Percentiles rank a stretch among this genome's conserved stretches.
phyloP scores from a whole-genome alignment of 2,888 invertebrate species.

The Lamproptera curius region DNA sequence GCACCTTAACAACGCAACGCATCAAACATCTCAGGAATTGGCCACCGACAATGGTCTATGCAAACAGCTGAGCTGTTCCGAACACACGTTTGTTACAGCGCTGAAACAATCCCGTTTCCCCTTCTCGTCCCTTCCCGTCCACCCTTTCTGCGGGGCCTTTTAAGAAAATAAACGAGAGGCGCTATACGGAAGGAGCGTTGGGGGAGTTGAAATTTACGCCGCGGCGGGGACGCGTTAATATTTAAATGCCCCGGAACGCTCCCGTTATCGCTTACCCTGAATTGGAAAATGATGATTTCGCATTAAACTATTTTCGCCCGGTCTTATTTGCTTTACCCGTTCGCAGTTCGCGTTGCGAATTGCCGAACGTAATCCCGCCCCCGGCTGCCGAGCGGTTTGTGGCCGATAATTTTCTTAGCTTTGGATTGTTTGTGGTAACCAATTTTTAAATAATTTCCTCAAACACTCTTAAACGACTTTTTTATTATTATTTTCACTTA shows the following conservation, averaged over 20 bases:
- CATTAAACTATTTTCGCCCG: background rate
- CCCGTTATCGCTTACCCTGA: conserved; percentile 6
- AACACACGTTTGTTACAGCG: conserved; percentile 51
- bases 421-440: too few species aligned
- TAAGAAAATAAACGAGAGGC: conserved; percentile 23
- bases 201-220: conserved; percentile 11
- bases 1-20: too few species aligned
- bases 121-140: background rate
- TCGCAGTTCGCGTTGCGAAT: background rate
- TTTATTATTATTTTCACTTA: too few species aligned
- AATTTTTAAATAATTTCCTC: too few species aligned
- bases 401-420: too few species aligned
- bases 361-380: too few species aligned
- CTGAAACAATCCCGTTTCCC: conserved; percentile 30
- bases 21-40: conserved; percentile 33
- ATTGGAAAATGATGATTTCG: conserved; percentile 2
- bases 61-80: conserved; percentile 38
- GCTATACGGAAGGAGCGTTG: conserved; percentile 16
- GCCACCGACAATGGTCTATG: conserved; percentile 36
- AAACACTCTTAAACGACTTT: too few species aligned
- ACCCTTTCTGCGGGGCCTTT: conserved; percentile 22
- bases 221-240: conserved; percentile 11
- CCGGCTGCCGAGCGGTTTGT: too few species aligned
- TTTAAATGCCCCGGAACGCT: conserved; percentile 5
- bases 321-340: background rate